phyloP scores from a whole-genome alignment of 2,888 invertebrate genomes.

The Frankliniella fusca region DNA sequence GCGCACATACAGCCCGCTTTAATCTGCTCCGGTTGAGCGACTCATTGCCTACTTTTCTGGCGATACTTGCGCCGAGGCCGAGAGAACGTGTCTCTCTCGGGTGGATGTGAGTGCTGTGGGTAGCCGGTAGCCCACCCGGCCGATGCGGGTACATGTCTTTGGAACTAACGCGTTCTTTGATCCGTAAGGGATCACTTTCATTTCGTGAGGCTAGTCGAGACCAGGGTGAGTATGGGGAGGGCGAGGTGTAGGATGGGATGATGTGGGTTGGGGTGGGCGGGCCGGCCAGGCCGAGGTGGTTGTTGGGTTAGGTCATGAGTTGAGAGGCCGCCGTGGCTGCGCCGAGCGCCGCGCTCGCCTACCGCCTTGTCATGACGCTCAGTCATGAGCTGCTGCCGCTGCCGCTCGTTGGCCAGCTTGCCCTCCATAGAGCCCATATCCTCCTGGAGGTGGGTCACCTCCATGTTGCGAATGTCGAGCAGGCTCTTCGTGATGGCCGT shows the following conservation, averaged over 20 bases:
- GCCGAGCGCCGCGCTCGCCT: neutral
- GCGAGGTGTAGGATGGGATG: no score
- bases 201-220: no score
- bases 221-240: no score
- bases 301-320: neutral
- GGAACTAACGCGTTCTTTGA: no score
- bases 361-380: slow-evolving; percentile 66
- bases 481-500: slow-evolving; percentile 76
- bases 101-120: neutral
- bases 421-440: slow-evolving; percentile 66
- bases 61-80: neutral
- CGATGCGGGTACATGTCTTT: no score
- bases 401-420: slow-evolving; percentile 67
- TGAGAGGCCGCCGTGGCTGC: neutral
- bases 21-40: no score
- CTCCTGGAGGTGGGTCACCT: slow-evolving; percentile 70
- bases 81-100: neutral
- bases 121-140: neutral
- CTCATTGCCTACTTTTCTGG: no score
- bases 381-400: slow-evolving; percentile 63
- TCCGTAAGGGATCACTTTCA: no score
- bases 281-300: neutral
- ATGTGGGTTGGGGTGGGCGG: no score
- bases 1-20: no score
- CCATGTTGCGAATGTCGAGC: slow-evolving; percentile 70